Evolutionary conservation across 2,888 invertebrate genomes (phyloP), one percentile per base, ranked within the genome.

Genomic region (Perithous albicinctus): DNA sequence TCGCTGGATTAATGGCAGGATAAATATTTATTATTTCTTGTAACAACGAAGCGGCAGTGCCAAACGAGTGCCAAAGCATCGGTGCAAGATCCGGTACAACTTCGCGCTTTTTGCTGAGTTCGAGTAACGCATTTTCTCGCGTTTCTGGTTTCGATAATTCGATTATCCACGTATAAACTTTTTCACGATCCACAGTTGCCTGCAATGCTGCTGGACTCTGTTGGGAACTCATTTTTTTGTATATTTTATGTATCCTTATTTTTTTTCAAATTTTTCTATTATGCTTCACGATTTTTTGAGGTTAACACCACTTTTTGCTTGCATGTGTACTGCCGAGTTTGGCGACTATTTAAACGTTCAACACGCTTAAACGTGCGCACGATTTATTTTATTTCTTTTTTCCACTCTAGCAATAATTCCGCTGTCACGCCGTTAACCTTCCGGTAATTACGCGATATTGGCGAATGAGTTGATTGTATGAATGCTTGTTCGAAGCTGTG

Each of bases 21-120:
- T 99, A 99, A 87, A 99, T 99, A 90, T 98, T 98, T 66, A 99
- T 97, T 83, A 99, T 99, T 94, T 99, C 99, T 92, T 98, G 98
- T 23, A 99, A 94, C 56, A 99, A 94, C 43, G 99, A 99, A 48
- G 99, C 98, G 80, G 97, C 98, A 2, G 98, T 98, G n/a, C 99
- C 99, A 93, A 98, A 98, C 84, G 98, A 98, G 93, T 99, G 97
- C 99, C 99, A 99, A 84, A 99, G 93, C 98, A 99, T 98, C 0
- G 99, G 98, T 2, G 99, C 99, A 88, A 99, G 94, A 92, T 99
- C 99, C 29, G 98, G 98, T 29, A 99, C 98, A 66, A 97, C 95
- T 93, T 97, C 97, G 10, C 97, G 94, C 89, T 97, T 97, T 90
- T 97, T 97, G 88, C 97, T 99, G 46, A 99, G 94, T 93, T 99